These are phyloP conservation scores for Chymomyza amoena DNA, from an alignment of 2,888 invertebrate species.

Conservation along the genomic window DNA sequence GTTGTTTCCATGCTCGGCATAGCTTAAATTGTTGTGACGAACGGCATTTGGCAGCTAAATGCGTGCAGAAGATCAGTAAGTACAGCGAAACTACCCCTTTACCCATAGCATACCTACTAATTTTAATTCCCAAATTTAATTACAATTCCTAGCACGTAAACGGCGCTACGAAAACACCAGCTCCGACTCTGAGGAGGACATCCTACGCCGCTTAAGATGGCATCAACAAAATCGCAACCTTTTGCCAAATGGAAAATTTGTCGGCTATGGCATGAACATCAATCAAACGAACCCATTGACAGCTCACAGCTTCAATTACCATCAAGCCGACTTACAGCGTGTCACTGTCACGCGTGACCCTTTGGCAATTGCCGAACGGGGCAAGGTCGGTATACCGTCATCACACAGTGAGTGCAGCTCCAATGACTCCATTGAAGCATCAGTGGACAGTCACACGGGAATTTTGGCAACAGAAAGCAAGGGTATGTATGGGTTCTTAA, in stretches of 20 bases:
- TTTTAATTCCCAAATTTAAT: neutral
- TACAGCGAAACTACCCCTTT: slow-evolving; percentile 23
- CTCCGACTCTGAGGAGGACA: slow-evolving; percentile 87
- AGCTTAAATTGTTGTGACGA: slow-evolving; percentile 84
- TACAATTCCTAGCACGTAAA: slow-evolving; percentile 70
- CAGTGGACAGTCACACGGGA: slow-evolving; percentile 77
- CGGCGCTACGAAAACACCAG: slow-evolving; percentile 80
- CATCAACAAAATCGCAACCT: slow-evolving; percentile 79
- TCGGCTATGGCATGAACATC: slow-evolving; percentile 75
- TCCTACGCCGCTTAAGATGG: slow-evolving; percentile 81
- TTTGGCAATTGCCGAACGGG: slow-evolving; percentile 78
- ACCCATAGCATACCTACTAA: neutral
- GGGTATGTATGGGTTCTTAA: slow-evolving; percentile 54
- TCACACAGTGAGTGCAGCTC: slow-evolving; percentile 79
- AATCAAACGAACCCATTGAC: slow-evolving; percentile 73
- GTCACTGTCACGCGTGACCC: slow-evolving; percentile 78
- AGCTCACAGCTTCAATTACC: slow-evolving; percentile 74
- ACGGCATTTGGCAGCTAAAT: slow-evolving; percentile 76
- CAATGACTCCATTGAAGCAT: slow-evolving; percentile 78
- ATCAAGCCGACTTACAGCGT: slow-evolving; percentile 76
- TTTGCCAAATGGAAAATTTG: slow-evolving; percentile 64
- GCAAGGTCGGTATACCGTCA: slow-evolving; percentile 78
- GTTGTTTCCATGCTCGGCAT: slow-evolving; percentile 83
- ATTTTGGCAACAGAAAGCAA: slow-evolving; percentile 76
- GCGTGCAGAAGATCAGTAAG: slow-evolving; percentile 78